A percentile compares a stretch with the other conserved stretches of the same genome.
These are phyloP conservation scores for Zingel zingel DNA, from an alignment of 2,113 vertebrate genomes.

Conservation along the genomic window DNA sequence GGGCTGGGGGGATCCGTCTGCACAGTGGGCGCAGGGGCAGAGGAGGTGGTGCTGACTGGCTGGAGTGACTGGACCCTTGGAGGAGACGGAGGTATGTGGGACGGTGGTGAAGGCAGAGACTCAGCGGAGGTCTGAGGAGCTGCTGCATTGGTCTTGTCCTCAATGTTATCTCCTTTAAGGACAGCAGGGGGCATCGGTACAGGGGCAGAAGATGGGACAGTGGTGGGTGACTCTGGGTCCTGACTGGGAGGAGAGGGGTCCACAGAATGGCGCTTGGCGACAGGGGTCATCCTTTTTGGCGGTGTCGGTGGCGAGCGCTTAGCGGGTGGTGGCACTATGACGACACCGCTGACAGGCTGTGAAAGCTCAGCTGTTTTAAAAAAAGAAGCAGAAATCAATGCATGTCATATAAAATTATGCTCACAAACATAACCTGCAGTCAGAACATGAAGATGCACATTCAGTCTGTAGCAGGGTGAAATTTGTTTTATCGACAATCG, in stretches of 20 bases:
- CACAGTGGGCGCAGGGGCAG: slow-evolving; percentile 74
- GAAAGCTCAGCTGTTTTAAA: slow-evolving; percentile 86
- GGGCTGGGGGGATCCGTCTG: slow-evolving; percentile 65
- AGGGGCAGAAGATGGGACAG: slow-evolving; percentile 50
- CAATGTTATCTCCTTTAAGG: slow-evolving; percentile 1
- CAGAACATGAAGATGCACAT: slow-evolving; percentile 1
- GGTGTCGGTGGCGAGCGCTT: slow-evolving; percentile 93
- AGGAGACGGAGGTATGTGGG: slow-evolving; percentile 82
- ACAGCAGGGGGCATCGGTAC: slow-evolving; percentile 38
- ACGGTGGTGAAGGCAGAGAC: slow-evolving; percentile 49
- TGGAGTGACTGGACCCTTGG: slow-evolving; percentile 50
- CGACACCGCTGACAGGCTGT: slow-evolving; percentile 77
- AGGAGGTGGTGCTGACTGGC: slow-evolving; percentile 6
- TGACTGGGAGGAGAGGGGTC: slow-evolving; percentile 69
- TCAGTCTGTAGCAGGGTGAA: neutral
- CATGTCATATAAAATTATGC: neutral
- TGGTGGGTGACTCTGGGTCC: slow-evolving; percentile 21
- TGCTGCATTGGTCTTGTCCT: slow-evolving; percentile 26
- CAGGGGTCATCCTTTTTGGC: slow-evolving; percentile 87
- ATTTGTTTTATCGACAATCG: slow-evolving; percentile 49
- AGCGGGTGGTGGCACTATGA: slow-evolving; percentile 71
- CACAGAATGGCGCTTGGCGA: slow-evolving; percentile 74
- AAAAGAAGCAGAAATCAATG: neutral
- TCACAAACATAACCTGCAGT: neutral
- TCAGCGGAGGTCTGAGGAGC: slow-evolving; percentile 6